Conservation (phyloP, 2,113 vertebrate genomes). For the Actinemys pallida region DNA sequence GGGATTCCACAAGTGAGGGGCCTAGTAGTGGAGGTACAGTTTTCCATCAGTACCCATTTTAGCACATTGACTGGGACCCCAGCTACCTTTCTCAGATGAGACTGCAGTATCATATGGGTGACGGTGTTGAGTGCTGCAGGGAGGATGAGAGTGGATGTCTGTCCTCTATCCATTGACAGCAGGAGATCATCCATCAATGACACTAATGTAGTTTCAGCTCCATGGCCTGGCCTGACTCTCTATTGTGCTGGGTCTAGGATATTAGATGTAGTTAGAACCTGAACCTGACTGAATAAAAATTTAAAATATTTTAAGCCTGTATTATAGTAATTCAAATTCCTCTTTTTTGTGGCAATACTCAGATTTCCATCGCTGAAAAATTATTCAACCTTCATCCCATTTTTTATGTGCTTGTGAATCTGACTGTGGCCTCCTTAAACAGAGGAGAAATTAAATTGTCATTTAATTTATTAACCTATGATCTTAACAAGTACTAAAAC, state of each 20-base stretch:
- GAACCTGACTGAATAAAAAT: not conserved
- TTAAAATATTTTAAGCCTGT: not conserved
- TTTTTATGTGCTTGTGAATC: not conserved
- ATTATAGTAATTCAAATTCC: not conserved
- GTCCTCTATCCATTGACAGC: not conserved
- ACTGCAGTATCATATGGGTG: not conserved
- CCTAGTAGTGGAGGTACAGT: not conserved
- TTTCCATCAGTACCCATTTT: not conserved
- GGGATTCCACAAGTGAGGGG: not conserved
- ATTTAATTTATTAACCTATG: not conserved
- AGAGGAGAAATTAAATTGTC: not conserved
- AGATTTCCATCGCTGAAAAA: not conserved
- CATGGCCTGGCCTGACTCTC: not conserved
- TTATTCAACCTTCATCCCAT: not conserved
- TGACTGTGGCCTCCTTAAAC: not conserved
- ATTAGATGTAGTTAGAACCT: not conserved
- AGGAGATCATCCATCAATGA: not conserved
- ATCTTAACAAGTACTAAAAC: not conserved
- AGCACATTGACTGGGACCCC: not conserved
- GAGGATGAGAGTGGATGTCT: not conserved
- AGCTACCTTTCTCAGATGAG: not conserved
- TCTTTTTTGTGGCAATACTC: not conserved
- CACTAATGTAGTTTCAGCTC: not conserved
- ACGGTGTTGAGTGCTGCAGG: not conserved
- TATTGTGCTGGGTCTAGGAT: not conserved